phyloP scores from a whole-genome alignment of 2,888 invertebrate genomes.

The Deroplatys truncata region DNA sequence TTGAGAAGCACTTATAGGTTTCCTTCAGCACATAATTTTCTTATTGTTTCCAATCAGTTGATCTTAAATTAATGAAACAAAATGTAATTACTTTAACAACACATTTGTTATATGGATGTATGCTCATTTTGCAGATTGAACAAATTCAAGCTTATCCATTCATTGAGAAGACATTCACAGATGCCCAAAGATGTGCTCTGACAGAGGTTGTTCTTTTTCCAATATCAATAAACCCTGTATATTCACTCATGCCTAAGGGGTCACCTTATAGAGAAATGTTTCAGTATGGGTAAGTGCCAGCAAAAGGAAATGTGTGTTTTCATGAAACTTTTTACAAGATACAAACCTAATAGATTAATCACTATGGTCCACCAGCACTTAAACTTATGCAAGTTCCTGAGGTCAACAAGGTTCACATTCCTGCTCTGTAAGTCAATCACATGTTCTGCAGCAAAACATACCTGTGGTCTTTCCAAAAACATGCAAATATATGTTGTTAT shows the following conservation, averaged over 20 bases:
- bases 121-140: background rate
- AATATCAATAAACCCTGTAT: background rate
- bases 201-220: background rate
- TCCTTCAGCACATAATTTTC: too few species aligned
- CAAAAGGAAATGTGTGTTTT: background rate
- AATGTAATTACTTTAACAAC: background rate
- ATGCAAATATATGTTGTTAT: too few species aligned
- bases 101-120: background rate
- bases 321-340: too few species aligned
- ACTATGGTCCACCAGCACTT: too few species aligned
- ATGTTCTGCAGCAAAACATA: too few species aligned
- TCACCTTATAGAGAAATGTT: background rate
- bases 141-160: background rate
- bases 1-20: too few species aligned
- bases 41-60: too few species aligned
- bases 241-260: background rate
- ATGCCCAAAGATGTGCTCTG: background rate
- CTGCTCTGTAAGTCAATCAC: too few species aligned
- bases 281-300: background rate
- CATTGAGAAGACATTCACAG: slow-evolving; percentile 3
- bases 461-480: too few species aligned
- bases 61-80: background rate
- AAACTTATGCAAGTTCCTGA: too few species aligned
- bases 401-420: too few species aligned
- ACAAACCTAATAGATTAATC: too few species aligned